Evolutionary conservation across 2,888 invertebrate species (phyloP).

Genomic region (Petrolisthes cinctipes): DNA sequence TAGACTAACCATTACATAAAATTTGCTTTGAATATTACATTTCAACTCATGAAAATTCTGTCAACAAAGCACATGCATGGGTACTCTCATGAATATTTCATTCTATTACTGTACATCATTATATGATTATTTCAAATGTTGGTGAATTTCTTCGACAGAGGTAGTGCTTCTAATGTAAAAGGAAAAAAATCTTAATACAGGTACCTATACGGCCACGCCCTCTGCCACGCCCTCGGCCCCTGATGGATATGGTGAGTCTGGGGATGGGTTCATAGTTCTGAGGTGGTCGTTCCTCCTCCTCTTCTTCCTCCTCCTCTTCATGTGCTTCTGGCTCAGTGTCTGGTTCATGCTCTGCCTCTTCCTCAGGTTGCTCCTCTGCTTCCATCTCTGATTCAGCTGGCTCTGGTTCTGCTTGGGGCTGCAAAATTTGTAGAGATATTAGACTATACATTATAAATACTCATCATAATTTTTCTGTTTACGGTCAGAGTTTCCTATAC

Average conservation of each 20-base stretch:
- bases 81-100: no score
- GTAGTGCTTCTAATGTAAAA: no score
- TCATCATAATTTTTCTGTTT: background rate
- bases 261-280: slow-evolving; percentile 66
- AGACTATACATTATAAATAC: background rate
- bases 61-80: no score
- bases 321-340: slow-evolving; percentile 54
- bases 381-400: slow-evolving; percentile 45
- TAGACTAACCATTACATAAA: no score
- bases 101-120: no score
- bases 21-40: no score
- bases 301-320: slow-evolving; percentile 57
- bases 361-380: slow-evolving; percentile 41
- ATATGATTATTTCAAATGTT: no score
- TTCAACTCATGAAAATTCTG: no score
- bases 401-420: slow-evolving; percentile 39
- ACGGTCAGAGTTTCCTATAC: no score
- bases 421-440: background rate
- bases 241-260: slow-evolving; percentile 65
- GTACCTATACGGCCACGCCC: slow-evolving; percentile 61
- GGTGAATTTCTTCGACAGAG: no score
- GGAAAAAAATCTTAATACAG: no score
- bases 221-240: slow-evolving; percentile 63
- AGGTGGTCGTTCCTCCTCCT: slow-evolving; percentile 55
- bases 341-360: slow-evolving; percentile 58